Evolutionary conservation across 1,140 invertebrate species (phyloP).

Genomic region (Argopecten irradians): DNA sequence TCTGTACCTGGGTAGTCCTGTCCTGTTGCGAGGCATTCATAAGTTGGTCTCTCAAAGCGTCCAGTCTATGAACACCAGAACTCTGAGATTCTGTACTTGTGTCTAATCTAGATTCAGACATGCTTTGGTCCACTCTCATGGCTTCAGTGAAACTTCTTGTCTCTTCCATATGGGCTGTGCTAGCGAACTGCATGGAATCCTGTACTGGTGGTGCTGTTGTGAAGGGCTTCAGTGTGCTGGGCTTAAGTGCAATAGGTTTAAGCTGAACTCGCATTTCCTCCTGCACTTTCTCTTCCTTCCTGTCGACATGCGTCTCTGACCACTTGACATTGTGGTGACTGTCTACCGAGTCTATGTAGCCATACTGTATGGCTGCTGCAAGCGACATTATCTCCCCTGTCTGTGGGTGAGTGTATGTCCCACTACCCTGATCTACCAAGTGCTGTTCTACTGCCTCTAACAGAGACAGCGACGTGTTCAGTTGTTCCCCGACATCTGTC

Average conservation of each 20-base stretch:
- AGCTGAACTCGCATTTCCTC: constrained; percentile 40
- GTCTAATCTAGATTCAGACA: constrained; percentile 87
- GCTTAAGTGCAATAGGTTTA: constrained; percentile 30
- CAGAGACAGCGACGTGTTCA: constrained; percentile 44
- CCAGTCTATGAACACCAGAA: constrained; percentile 86
- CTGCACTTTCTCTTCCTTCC: constrained; percentile 39
- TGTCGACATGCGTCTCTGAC: constrained; percentile 34
- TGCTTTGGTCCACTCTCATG: constrained; percentile 76
- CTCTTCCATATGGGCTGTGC: constrained; percentile 43
- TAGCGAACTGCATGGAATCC: neutral
- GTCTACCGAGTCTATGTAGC: constrained; percentile 53
- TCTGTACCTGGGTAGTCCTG: constrained; percentile 37
- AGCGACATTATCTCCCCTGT: constrained; percentile 87
- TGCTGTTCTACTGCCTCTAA: constrained; percentile 76
- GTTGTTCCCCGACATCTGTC: constrained; percentile 24
- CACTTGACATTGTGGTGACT: neutral
- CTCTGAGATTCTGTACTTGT: constrained; percentile 86
- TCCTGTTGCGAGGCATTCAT: constrained; percentile 81
- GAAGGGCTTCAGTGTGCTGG: constrained; percentile 27
- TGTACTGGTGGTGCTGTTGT: constrained; percentile 12
- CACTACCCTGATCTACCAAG: constrained; percentile 87
- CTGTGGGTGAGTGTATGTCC: constrained; percentile 85
- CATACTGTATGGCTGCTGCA: constrained; percentile 87
- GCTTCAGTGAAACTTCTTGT: constrained; percentile 72
- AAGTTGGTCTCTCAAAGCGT: constrained; percentile 87